These are phyloP conservation scores for Cyanistes caeruleus DNA, from an alignment of 2,113 vertebrate genomes.

Conservation along the genomic window DNA sequence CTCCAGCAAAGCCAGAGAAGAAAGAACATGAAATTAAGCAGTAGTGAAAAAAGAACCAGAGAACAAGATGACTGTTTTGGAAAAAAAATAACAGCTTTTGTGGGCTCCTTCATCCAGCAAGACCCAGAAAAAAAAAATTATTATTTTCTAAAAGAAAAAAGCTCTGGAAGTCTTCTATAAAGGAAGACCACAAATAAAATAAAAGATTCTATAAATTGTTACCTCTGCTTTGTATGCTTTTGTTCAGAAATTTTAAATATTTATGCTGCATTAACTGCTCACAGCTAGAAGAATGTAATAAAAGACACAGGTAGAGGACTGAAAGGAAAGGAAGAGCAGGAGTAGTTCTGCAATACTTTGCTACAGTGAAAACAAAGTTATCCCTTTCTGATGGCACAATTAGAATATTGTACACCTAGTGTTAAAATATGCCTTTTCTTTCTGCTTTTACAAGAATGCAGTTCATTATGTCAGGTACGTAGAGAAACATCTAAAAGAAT, in stretches of 20 bases:
- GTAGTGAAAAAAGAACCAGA: background rate
- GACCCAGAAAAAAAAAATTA: background rate
- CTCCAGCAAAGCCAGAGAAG: background rate
- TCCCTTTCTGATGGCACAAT: background rate
- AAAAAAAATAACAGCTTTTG: background rate
- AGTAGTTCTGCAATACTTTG: background rate
- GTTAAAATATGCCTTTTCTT: background rate
- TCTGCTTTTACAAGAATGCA: background rate
- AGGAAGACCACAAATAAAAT: background rate
- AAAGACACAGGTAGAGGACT: background rate
- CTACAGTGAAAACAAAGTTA: background rate
- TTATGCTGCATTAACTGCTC: background rate
- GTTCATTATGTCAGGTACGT: fast-evolving
- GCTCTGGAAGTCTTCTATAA: background rate
- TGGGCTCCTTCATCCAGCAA: background rate
- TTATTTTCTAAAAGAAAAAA: background rate
- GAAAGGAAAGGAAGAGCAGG: background rate
- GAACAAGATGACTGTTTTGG: background rate
- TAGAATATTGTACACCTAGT: background rate
- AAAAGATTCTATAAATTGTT: background rate
- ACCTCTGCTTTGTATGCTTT: background rate
- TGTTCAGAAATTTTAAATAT: background rate
- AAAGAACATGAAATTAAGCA: background rate
- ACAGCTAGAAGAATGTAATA: background rate
- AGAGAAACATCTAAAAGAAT: background rate